Base-by-base conservation (phyloP, 2,113 vertebrate species). In the Hippocampus comes region DNA sequence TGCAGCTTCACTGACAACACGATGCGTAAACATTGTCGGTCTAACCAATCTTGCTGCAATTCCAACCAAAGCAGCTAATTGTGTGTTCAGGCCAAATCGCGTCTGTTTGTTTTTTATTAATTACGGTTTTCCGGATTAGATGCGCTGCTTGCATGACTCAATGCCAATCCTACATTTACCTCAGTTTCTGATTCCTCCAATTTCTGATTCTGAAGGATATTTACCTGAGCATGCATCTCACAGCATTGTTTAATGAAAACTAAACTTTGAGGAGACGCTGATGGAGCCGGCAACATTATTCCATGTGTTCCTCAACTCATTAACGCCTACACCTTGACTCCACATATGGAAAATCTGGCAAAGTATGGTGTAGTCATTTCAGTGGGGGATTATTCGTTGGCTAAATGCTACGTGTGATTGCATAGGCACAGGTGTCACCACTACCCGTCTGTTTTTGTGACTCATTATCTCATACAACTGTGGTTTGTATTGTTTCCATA, bases 11-110 rank as follows among this genome's bases (percentile, higher is more conserved):
- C 85, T 78, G 82, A 84, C 84, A 86, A 78, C 82, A 86, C 53
- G 51, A 82, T 88, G 83, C 76, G 83, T 86, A 90, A 88, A 89
- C 78, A 71, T 73, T 73, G 77, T 73, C 66, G 34, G 75, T 79
- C 77, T 70, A 41, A 59, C 80, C 82, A 84, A 90, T 89, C 85
- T 76, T 68, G 70, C 70, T 77, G 64, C 74, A 78, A 82, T 80
- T 88, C 78, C 81, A 86, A 79, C 70, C 71, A 84, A 83, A 87
- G 72, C 73, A 72, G 61, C 67, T 85, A 90, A 91, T 90, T 89
- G 79, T 81, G 75, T 89, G 75, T 89, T 90, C 84, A 72, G 65
- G 83, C 77, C 84, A 76, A 71, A 49, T 78, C 63, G 70, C 41
- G 64, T 80, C 42, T 83, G 74, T 90, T 89, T 89, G 83, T 86